These are phyloP conservation scores for Erebia ligea DNA, from an alignment of 2,888 invertebrate genomes.

Conservation along the genomic window DNA sequence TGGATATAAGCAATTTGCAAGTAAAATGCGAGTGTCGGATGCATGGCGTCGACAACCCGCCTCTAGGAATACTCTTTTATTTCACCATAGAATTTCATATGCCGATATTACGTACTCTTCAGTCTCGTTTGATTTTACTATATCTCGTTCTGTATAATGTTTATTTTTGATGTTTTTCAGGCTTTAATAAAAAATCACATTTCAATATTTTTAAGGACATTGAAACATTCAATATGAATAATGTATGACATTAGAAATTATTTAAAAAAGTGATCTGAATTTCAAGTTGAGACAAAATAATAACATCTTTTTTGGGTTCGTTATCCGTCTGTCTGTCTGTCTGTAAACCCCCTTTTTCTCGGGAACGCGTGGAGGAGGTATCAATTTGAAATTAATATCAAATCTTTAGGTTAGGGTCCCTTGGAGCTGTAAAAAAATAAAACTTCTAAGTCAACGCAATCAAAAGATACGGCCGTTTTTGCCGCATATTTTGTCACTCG, in stretches of 20 bases:
- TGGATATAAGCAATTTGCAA: slow-evolving; percentile 79
- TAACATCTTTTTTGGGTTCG: no score
- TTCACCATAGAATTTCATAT: slow-evolving; percentile 64
- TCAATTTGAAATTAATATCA: no score
- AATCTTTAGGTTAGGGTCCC: no score
- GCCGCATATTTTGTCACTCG: no score
- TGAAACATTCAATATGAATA: background rate
- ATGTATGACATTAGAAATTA: background rate
- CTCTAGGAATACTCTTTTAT: slow-evolving; percentile 59
- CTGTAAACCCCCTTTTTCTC: no score
- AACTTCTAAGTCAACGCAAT: no score
- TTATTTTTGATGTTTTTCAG: background rate
- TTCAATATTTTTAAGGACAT: background rate
- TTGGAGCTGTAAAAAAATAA: no score
- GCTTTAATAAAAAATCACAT: background rate
- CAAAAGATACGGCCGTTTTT: no score
- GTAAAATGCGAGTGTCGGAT: slow-evolving; percentile 73
- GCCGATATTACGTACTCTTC: slow-evolving; percentile 50
- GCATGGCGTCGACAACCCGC: slow-evolving; percentile 57
- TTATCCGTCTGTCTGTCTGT: no score
- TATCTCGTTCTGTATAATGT: slow-evolving; percentile 9
- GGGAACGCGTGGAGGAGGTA: no score
- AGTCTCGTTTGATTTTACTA: slow-evolving; percentile 23
- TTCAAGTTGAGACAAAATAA: background rate
- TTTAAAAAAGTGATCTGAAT: background rate